These are phyloP conservation scores for Orientallactaga bullata DNA, from an alignment of 2,113 vertebrate genomes.

Conservation along the genomic window DNA sequence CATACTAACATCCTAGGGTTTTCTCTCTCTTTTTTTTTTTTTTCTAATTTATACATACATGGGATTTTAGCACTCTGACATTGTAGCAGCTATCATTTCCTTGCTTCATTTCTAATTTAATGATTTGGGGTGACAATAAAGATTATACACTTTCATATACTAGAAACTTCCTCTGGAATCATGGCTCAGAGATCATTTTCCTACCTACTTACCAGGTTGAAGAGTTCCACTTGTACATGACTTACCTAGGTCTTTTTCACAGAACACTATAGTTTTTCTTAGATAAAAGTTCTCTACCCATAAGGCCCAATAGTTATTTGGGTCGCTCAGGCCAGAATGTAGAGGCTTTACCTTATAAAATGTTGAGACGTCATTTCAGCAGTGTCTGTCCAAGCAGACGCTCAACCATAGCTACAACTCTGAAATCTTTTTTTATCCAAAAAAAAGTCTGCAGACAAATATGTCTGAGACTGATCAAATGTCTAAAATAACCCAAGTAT, in stretches of 20 bases:
- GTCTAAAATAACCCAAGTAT: not conserved
- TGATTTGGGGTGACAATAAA: constrained; percentile 33
- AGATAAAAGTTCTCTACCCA: not conserved
- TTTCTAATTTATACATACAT: constrained; percentile 1
- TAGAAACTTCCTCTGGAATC: constrained; percentile 56
- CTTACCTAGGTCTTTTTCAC: constrained; percentile 45
- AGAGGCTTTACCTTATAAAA: constrained; percentile 29
- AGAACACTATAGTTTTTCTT: constrained; percentile 44
- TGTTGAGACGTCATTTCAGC: constrained; percentile 48
- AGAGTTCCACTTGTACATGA: constrained; percentile 44
- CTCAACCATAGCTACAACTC: not conserved
- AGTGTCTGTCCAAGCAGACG: not conserved
- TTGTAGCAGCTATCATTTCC: not conserved
- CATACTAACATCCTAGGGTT: constrained; percentile 9
- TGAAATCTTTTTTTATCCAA: not conserved
- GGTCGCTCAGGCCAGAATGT: constrained; percentile 28
- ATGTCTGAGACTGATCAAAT: not conserved
- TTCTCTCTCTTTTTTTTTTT: too few species aligned
- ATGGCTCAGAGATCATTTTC: not conserved
- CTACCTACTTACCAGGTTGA: not conserved
- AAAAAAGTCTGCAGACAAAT: not conserved
- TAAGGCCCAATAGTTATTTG: constrained; percentile 44
- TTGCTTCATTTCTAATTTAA: not conserved
- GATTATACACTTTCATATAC: not conserved
- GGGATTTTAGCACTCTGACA: not conserved